Evolutionary conservation across 2,888 invertebrate species (phyloP).

Genomic region (Acronicta alni): DNA sequence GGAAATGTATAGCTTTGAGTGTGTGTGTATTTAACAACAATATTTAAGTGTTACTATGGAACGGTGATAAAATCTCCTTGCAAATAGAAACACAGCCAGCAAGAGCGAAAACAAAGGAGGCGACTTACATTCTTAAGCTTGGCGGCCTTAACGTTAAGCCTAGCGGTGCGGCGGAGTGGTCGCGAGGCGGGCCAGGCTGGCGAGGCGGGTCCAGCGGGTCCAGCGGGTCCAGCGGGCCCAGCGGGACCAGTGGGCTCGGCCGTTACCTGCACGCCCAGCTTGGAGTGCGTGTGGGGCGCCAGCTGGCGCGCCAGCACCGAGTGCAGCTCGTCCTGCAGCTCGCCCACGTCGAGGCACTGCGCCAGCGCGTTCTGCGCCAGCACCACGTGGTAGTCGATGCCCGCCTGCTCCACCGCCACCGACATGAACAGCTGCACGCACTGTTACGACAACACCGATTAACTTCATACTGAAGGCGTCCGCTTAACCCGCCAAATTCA

Average conservation of each 20-base stretch:
- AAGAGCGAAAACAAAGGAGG: neutral
- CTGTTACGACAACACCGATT: conserved; percentile 79
- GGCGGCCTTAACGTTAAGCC: conserved; percentile 72
- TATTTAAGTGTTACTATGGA: too few relatives aligned
- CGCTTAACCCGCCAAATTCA: too few relatives aligned
- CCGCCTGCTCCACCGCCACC: conserved; percentile 97
- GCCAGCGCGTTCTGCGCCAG: conserved; percentile 98
- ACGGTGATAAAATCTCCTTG: neutral
- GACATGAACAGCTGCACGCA: conserved; percentile 98
- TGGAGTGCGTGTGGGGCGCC: conserved; percentile 94
- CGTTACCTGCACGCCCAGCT: conserved; percentile 94
- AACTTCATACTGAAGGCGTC: neutral
- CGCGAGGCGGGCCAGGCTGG: conserved; percentile 29
- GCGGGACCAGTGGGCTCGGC: conserved; percentile 9
- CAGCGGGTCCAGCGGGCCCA: conserved; percentile 20
- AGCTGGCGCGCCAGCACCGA: conserved; percentile 98
- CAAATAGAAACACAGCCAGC: neutral
- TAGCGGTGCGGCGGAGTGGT: conserved; percentile 52
- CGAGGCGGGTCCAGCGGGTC: conserved; percentile 45
- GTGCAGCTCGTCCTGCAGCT: conserved; percentile 97
- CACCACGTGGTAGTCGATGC: conserved; percentile 99
- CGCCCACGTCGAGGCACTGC: conserved; percentile 94
- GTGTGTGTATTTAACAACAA: too few relatives aligned
- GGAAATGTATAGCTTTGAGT: too few relatives aligned
- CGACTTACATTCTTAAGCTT: conserved; percentile 86